Conservation (phyloP, 2,888 invertebrate species). For the Lithophane socia region DNA sequence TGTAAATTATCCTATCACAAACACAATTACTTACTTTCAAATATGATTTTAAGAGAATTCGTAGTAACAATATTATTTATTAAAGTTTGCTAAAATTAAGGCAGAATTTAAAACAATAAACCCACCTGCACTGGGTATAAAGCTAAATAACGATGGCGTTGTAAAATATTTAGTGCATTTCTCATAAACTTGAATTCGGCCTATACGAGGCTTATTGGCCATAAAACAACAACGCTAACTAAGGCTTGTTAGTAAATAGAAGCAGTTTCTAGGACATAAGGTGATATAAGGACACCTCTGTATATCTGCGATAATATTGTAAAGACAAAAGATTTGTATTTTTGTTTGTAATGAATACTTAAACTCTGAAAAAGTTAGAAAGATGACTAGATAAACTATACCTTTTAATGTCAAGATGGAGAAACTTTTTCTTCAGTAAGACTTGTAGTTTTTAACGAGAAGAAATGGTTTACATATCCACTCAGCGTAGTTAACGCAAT, state of each 20-base stretch:
- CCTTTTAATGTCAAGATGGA: neutral
- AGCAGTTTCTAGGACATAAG: neutral
- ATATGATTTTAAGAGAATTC: neutral
- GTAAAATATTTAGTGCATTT: conserved; percentile 68
- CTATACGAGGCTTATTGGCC: conserved; percentile 14
- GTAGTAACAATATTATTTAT: neutral
- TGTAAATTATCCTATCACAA: neutral
- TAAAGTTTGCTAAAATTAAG: conserved; percentile 14
- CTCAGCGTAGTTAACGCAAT: conserved; percentile 3
- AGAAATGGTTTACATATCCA: neutral
- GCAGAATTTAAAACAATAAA: conserved; percentile 21
- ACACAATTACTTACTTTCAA: neutral
- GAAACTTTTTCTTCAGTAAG: neutral
- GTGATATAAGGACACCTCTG: neutral
- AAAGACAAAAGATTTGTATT: too few species aligned
- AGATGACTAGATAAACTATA: neutral
- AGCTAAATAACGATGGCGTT: conserved; percentile 47
- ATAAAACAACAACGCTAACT: conserved; percentile 36
- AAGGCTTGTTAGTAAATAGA: neutral
- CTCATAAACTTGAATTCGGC: conserved; percentile 49
- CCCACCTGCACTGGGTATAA: conserved; percentile 34
- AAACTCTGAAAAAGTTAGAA: neutral
- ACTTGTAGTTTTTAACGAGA: neutral
- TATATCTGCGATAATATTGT: neutral
- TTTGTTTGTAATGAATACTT: too few species aligned